Evolutionary conservation across 2,113 vertebrate species (phyloP).

Genomic region (Chiloscyllium plagiosum): DNA sequence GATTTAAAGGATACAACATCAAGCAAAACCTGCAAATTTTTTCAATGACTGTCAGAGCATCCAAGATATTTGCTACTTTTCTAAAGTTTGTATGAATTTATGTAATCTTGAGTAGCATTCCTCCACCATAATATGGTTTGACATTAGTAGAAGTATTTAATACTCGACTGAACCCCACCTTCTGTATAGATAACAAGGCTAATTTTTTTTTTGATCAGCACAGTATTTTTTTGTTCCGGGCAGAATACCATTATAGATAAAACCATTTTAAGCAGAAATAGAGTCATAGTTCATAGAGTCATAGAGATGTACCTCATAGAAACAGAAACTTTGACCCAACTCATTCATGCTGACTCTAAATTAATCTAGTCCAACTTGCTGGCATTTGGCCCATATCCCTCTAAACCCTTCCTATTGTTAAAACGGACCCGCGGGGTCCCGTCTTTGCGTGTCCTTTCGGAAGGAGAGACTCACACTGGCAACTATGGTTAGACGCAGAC

Average conservation of each 20-base stretch:
- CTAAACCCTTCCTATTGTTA: no score
- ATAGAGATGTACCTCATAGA: no score
- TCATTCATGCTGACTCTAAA: no score
- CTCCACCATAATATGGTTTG: not conserved
- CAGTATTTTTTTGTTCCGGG: not conserved
- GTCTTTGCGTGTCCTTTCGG: no score
- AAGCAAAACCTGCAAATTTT: not conserved
- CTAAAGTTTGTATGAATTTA: not conserved
- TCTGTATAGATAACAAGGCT: not conserved
- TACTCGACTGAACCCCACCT: not conserved
- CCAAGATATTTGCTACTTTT: not conserved
- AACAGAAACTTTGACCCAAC: no score
- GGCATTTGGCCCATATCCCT: no score
- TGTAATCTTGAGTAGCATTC: not conserved
- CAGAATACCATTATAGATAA: not conserved
- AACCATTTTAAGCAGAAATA: not conserved
- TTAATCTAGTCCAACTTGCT: no score
- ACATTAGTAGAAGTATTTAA: not conserved
- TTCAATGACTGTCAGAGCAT: not conserved
- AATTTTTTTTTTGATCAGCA: not conserved
- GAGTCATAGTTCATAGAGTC: no score
- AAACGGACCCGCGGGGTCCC: no score
- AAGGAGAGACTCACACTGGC: no score
- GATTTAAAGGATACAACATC: not conserved
- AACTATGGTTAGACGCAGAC: no score